Evolutionary conservation across 2,888 invertebrate genomes (phyloP).

Genomic region (Scaptodrosophila latifasciaeformis): DNA sequence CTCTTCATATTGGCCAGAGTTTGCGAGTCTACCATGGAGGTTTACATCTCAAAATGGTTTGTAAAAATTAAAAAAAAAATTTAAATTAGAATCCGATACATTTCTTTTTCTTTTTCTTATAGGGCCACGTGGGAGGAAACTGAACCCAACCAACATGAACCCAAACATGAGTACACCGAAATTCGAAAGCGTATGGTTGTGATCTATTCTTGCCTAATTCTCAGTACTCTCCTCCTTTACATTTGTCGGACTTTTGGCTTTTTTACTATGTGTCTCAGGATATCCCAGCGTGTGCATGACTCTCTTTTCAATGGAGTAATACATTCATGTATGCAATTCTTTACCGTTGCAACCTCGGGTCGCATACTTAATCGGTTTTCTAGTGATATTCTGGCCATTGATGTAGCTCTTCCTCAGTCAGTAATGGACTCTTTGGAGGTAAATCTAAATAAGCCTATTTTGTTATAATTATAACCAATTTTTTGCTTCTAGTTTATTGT

Average conservation of each 20-base stretch:
- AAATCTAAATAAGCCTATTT: constrained; percentile 46
- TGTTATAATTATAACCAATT: neutral
- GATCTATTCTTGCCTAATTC: constrained; percentile 65
- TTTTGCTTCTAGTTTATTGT: constrained; percentile 60
- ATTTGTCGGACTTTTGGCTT: constrained; percentile 80
- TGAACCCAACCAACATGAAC: constrained; percentile 45
- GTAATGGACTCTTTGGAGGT: constrained; percentile 79
- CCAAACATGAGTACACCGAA: constrained; percentile 33
- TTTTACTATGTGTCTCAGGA: constrained; percentile 83
- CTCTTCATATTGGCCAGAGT: constrained; percentile 79
- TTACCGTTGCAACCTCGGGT: constrained; percentile 81
- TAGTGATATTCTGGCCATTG: constrained; percentile 82
- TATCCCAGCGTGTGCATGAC: constrained; percentile 85
- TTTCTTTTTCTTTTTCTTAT: neutral
- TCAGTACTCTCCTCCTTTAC: constrained; percentile 75
- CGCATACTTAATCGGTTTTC: constrained; percentile 85
- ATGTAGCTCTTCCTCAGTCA: constrained; percentile 78
- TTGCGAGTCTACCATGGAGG: constrained; percentile 82
- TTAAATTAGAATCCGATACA: too few species aligned
- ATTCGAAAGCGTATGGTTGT: constrained; percentile 59
- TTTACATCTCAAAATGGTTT: constrained; percentile 84
- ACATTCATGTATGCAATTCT: constrained; percentile 84
- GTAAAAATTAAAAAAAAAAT: too few species aligned
- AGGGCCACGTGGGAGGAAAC: constrained; percentile 75
- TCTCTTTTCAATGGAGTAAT: constrained; percentile 85